These are phyloP conservation scores for Tortrix viridana DNA, from an alignment of 2,888 invertebrate genomes.

Conservation along the genomic window DNA sequence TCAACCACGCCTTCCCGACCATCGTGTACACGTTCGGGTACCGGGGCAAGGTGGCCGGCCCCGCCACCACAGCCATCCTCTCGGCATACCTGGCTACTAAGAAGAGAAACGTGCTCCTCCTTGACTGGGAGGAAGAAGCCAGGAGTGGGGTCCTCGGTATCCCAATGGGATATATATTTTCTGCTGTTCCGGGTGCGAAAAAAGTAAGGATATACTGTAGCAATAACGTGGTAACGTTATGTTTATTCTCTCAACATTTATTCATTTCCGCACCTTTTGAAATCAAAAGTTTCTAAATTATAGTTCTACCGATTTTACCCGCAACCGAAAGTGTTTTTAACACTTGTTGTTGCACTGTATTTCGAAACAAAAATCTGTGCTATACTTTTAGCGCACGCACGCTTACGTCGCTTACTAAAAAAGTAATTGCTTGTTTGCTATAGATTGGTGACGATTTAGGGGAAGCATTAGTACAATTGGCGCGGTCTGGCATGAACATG, in stretches of 20 bases:
- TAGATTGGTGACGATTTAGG: constrained; percentile 66
- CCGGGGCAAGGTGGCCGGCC: constrained; percentile 61
- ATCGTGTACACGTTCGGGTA: constrained; percentile 76
- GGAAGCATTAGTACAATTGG: constrained; percentile 56
- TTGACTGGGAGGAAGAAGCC: constrained; percentile 78
- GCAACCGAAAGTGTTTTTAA: no score
- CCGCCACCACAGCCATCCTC: constrained; percentile 70
- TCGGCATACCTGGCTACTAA: constrained; percentile 62
- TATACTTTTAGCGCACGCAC: constrained; percentile 4
- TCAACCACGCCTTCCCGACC: constrained; percentile 61
- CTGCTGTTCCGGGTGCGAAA: constrained; percentile 72
- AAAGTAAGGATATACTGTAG: constrained; percentile 51
- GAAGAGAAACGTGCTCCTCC: constrained; percentile 70
- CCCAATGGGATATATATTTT: constrained; percentile 63
- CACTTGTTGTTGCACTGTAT: background rate
- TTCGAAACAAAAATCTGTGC: constrained; percentile 17
- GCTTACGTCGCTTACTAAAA: no score
- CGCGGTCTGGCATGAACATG: constrained; percentile 61
- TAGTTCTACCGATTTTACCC: no score
- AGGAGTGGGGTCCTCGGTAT: constrained; percentile 64
- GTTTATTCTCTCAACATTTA: no score
- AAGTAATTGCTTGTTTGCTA: constrained; percentile 4
- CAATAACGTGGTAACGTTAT: no score
- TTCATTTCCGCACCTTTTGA: no score
- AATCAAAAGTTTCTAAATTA: no score